Base-by-base conservation (phyloP, 2,113 vertebrate species). In the Colaptes auratus region DNA sequence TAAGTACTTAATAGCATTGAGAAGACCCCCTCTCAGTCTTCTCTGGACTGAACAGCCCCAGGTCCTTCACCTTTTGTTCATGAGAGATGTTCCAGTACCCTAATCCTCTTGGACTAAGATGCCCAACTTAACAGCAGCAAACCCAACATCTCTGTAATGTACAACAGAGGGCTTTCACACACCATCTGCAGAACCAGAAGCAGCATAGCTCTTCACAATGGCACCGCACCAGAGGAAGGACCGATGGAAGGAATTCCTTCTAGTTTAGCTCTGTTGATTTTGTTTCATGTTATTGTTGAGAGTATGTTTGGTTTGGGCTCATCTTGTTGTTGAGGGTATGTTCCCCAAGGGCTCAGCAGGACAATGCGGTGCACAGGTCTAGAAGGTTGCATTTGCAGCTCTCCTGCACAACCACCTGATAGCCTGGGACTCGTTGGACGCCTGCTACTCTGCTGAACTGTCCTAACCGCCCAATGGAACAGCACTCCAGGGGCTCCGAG, bases 371-470 rank as follows among this genome's bases (percentile, higher is more conserved):
- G n/a, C 86, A 59, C 71, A 21, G 3, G 12, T 39, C 55, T 69
- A 66, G 9, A 55, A 35, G 42, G 42, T 79, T 82, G 35, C 27
- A 46, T 16, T 30, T 14, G 15, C 25, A 82, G 20, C 42, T n/a
- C 7, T 65, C 50, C 81, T 33, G n/a, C 73, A 78, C 48, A 75
- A 42, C 15, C 30, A 52, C 64, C 52, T 11, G 61, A 86, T 36
- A 85, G 66, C 28, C 64, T 21, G n/a, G 39, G 80, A 74, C 85
- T 77, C 67, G 31, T 15, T 78, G 36, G 69, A 86, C 50, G 64
- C 59, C 36, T 84, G 73, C 48, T 75, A 28, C 30, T 86, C 69
- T 55, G 31, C 75, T 61, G 19, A 84, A 78, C 84, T 90, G 15
- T 71, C 86, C 93, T 58, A 92, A 58, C 18, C 64, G 42, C 50